Evolutionary conservation across 2,888 invertebrate species (phyloP).

Genomic region (Heterodera filipjevi): DNA sequence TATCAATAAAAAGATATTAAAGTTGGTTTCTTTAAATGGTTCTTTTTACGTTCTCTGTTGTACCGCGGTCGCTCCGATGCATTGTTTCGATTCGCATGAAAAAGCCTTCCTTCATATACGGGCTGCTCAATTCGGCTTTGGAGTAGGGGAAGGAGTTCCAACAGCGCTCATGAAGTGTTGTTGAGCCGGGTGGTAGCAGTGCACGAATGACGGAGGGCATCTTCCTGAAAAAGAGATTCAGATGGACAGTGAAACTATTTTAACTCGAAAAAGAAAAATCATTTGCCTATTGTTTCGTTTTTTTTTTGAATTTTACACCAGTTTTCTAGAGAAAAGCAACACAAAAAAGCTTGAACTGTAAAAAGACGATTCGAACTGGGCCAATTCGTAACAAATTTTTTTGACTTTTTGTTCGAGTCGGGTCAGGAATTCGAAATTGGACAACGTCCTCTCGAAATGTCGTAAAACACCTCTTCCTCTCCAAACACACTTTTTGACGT

Average conservation of each 20-base stretch:
- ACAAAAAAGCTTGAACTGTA: no score
- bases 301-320: no score
- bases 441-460: no score
- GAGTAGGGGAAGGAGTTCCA: conserved; percentile 95
- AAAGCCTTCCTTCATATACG: conserved; percentile 89
- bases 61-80: conserved; percentile 79
- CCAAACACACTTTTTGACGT: conserved; percentile 65
- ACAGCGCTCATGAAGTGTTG: conserved; percentile 96
- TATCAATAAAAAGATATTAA: background rate
- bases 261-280: no score
- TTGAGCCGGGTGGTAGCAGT: conserved; percentile 86
- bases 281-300: no score
- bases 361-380: no score
- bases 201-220: conserved; percentile 88
- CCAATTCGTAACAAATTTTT: no score
- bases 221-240: conserved; percentile 70
- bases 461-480: background rate
- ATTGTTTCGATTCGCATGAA: conserved; percentile 89
- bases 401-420: background rate
- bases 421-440: no score
- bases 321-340: no score
- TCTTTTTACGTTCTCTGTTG: conserved; percentile 75
- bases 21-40: no score
- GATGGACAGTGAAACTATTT: no score
- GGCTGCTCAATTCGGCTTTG: conserved; percentile 66